Evolutionary conservation across 2,797 vertebrate genomes (phyloP).

Genomic region (Pagetopsis macropterus): DNA sequence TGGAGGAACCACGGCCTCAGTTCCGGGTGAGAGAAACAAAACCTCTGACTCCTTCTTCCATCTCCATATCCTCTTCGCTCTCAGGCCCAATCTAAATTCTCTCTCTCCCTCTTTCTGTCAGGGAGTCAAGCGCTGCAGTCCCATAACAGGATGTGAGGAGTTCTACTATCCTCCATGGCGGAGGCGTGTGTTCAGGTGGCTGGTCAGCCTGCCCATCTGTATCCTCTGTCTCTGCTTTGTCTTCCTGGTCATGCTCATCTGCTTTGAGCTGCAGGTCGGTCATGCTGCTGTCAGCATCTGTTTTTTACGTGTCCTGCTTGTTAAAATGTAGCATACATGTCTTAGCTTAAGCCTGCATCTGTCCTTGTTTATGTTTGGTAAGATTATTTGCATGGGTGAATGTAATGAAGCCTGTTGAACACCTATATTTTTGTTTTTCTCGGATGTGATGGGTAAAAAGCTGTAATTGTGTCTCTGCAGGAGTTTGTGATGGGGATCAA

Average conservation of each 20-base stretch:
- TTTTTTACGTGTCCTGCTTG: background rate
- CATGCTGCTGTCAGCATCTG: conserved; percentile 3
- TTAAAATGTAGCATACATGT: conserved; percentile 1
- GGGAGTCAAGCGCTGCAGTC: conserved; percentile 94
- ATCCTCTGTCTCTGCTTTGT: conserved; percentile 91
- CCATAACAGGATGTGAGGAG: conserved; percentile 92
- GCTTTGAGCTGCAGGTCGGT: conserved; percentile 96
- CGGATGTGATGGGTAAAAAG: background rate
- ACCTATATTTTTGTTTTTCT: background rate
- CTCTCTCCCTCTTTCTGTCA: conserved; percentile 50
- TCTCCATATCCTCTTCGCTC: background rate
- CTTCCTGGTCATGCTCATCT: conserved; percentile 97
- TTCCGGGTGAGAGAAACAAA: conserved; percentile 87
- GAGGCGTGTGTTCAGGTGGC: conserved; percentile 91
- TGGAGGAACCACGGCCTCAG: conserved; percentile 95
- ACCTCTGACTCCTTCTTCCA: background rate
- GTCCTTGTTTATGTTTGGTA: background rate
- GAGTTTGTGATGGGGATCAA: conserved; percentile 94
- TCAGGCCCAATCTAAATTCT: conserved; percentile 1
- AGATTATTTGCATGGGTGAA: background rate
- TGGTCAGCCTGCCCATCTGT: conserved; percentile 95
- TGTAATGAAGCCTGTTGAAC: background rate
- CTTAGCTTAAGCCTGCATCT: background rate
- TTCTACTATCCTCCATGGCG: conserved; percentile 97
- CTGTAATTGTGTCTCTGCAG: conserved; percentile 75